phyloP scores from a whole-genome alignment of 1,140 invertebrate species.

The Drosophila prosaltans region DNA sequence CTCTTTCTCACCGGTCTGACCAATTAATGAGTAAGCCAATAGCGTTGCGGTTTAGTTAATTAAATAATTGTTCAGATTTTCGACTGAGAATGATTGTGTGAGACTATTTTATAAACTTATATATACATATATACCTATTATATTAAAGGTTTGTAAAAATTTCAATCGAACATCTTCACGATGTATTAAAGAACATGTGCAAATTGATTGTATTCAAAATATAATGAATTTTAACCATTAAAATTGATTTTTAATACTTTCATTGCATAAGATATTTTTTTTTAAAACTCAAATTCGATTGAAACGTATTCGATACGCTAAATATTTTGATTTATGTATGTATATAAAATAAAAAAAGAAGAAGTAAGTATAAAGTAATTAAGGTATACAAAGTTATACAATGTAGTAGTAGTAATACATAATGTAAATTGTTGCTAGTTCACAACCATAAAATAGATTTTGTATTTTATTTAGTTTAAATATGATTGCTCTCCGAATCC shows the following conservation, averaged over 20 bases:
- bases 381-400: neutral
- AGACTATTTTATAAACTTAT: neutral
- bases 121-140: no score
- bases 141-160: neutral
- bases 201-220: neutral
- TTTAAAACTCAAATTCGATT: no score
- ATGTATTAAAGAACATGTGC: neutral
- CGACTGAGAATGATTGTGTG: neutral
- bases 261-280: no score
- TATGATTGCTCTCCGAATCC: constrained; percentile 63
- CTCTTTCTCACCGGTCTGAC: neutral
- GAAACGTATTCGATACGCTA: no score
- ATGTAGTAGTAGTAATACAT: neutral
- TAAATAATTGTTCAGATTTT: constrained; percentile 22
- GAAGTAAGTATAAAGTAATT: neutral
- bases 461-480: constrained; percentile 39
- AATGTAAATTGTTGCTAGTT: constrained; percentile 3
- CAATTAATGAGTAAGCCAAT: constrained; percentile 9
- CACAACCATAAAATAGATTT: neutral
- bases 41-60: constrained; percentile 16
- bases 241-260: no score
- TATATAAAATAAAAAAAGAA: neutral
- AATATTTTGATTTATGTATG: neutral
- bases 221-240: no score
- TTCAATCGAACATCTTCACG: neutral